These are phyloP conservation scores for Orbicella faveolata DNA, from an alignment of 64 coral and sea anemone genomes.

Conservation along the genomic window DNA sequence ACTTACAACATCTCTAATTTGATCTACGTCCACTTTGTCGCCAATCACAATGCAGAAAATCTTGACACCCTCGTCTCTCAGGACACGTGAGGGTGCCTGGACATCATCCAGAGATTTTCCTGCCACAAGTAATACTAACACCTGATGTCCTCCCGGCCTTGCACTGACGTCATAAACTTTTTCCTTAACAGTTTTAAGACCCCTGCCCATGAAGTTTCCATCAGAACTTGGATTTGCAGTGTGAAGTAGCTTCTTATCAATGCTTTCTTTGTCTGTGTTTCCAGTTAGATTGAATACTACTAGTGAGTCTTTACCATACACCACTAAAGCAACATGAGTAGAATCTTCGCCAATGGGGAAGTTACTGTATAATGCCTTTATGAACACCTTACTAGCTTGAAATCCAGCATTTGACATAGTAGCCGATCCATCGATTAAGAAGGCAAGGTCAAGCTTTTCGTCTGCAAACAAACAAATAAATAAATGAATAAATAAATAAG, in stretches of 20 bases:
- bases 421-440: conserved; percentile 43
- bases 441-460: conserved; percentile 42
- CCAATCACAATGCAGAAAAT: conserved; percentile 44
- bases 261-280: neutral
- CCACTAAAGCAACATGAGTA: conserved; percentile 37
- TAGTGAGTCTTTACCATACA: conserved; percentile 16
- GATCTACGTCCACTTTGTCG: conserved; percentile 1
- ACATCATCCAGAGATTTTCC: conserved; percentile 48
- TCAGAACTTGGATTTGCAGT: neutral
- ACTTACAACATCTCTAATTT: conserved; percentile 36
- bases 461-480: conserved; percentile 15
- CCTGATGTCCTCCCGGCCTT: conserved; percentile 38
- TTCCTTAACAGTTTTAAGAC: conserved; percentile 11
- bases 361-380: conserved; percentile 51
- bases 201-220: conserved; percentile 5
- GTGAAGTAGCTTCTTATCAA: conserved; percentile 2
- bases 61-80: conserved; percentile 50
- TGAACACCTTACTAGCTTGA: conserved; percentile 23
- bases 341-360: conserved; percentile 42
- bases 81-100: conserved; percentile 17
- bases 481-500: neutral
- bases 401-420: conserved; percentile 10
- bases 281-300: conserved; percentile 35
- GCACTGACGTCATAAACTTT: conserved; percentile 44
- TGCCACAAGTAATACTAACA: conserved; percentile 20